Evolutionary conservation across 2,888 invertebrate genomes (phyloP).

Genomic region (Syrphus vitripennis): DNA sequence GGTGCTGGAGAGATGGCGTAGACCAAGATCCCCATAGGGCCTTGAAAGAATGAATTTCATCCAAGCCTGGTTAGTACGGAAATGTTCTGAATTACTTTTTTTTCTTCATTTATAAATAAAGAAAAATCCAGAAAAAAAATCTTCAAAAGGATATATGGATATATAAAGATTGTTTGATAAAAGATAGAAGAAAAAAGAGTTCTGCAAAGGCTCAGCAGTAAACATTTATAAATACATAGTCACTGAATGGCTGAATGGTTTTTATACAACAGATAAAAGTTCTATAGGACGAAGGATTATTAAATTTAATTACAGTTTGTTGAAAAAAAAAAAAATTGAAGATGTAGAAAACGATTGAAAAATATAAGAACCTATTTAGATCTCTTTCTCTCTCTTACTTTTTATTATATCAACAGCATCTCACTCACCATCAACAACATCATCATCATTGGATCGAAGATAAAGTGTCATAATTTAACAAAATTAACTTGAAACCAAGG

Average conservation of each 20-base stretch:
- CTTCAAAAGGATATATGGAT: background rate
- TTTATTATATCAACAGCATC: background rate
- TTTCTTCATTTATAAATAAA: no score
- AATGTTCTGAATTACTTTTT: background rate
- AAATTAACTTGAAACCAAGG: slow-evolving; percentile 47
- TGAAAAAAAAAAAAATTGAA: background rate
- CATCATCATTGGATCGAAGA: slow-evolving; percentile 14
- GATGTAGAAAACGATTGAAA: background rate
- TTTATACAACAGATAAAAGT: background rate
- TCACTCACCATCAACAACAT: background rate
- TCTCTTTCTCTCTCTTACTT: background rate
- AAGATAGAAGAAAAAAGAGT: background rate
- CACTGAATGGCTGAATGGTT: background rate
- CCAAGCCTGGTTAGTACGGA: no score
- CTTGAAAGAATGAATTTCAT: background rate
- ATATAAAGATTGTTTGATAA: background rate
- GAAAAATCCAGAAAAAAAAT: no score
- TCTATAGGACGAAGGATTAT: background rate
- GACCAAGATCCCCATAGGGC: no score
- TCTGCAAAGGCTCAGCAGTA: background rate
- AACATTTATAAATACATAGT: no score
- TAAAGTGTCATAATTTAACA: slow-evolving; percentile 62
- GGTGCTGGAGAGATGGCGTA: no score
- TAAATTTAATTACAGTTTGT: slow-evolving; percentile 15
- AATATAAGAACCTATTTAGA: background rate